These are phyloP conservation scores for Alfaro cultratus DNA, from an alignment of 2,797 vertebrate genomes.

Conservation along the genomic window DNA sequence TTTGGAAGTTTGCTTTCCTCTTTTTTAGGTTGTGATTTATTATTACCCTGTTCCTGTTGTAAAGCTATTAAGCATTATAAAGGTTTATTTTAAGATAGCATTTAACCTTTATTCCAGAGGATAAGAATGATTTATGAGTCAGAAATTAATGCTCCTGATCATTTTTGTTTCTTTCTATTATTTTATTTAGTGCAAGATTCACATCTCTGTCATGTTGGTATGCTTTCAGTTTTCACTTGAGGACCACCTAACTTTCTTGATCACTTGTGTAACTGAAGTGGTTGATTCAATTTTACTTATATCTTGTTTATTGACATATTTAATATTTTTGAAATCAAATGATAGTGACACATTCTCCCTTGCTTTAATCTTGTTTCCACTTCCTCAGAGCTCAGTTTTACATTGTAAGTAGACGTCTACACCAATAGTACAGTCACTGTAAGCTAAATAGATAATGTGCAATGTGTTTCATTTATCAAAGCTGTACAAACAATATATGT, in stretches of 20 bases:
- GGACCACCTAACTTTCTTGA: background rate
- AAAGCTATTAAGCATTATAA: background rate
- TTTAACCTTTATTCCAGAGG: background rate
- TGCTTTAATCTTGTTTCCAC: background rate
- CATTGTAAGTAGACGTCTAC: background rate
- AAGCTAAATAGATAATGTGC: background rate
- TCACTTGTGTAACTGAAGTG: background rate
- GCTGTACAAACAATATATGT: background rate
- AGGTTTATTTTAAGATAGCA: background rate
- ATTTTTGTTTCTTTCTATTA: background rate
- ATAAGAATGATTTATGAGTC: background rate
- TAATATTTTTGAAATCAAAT: background rate
- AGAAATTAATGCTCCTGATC: background rate
- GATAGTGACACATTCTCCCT: background rate
- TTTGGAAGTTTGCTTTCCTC: background rate
- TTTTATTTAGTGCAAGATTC: background rate
- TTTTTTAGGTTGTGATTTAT: background rate
- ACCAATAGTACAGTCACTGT: background rate
- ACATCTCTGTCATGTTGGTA: background rate
- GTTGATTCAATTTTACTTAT: background rate
- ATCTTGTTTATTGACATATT: background rate
- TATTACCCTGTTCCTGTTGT: background rate
- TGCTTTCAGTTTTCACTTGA: background rate
- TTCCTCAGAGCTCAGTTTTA: background rate
- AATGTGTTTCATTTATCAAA: background rate